phyloP scores from a whole-genome alignment of 53 echinoderm and acorn worm genomes.

The Mesocentrotus franciscanus region DNA sequence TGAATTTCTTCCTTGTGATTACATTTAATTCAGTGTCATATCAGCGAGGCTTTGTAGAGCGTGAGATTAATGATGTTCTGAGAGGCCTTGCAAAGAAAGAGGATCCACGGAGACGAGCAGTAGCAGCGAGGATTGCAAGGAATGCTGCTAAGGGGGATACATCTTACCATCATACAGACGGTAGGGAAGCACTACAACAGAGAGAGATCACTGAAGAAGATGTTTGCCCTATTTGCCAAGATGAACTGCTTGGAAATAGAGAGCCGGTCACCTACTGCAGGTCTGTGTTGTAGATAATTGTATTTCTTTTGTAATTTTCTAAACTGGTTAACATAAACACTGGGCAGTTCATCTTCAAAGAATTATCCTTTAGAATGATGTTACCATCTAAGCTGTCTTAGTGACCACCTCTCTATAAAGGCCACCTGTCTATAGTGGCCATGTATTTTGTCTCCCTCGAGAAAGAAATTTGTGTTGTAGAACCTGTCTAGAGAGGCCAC shows the following conservation, averaged over 20 bases:
- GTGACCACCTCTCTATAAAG: no score
- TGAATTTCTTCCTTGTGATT: background rate
- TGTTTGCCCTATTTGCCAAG: conserved; percentile 98
- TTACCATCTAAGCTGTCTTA: no score
- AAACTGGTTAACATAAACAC: background rate
- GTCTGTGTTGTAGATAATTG: conserved; percentile 48
- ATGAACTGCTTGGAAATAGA: conserved; percentile 86
- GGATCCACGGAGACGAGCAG: conserved; percentile 66
- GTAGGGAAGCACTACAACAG: conserved; percentile 79
- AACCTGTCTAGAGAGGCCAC: no score
- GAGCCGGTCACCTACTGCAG: conserved; percentile 98
- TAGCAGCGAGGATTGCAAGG: conserved; percentile 26
- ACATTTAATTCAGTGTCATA: conserved; percentile 74
- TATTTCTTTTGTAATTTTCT: background rate
- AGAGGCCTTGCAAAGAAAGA: conserved; percentile 75
- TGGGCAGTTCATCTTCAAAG: no score
- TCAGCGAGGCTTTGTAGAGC: conserved; percentile 92
- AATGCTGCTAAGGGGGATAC: conserved; percentile 42
- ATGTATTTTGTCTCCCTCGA: no score
- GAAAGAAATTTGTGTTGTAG: no score
- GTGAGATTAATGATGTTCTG: conserved; percentile 96
- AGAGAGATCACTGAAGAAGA: conserved; percentile 93
- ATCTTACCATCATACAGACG: conserved; percentile 55
- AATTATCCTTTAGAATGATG: no score
- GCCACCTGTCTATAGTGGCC: no score